Base-by-base conservation (phyloP, 1,140 invertebrate species). In the Drosophila pruinosa region DNA sequence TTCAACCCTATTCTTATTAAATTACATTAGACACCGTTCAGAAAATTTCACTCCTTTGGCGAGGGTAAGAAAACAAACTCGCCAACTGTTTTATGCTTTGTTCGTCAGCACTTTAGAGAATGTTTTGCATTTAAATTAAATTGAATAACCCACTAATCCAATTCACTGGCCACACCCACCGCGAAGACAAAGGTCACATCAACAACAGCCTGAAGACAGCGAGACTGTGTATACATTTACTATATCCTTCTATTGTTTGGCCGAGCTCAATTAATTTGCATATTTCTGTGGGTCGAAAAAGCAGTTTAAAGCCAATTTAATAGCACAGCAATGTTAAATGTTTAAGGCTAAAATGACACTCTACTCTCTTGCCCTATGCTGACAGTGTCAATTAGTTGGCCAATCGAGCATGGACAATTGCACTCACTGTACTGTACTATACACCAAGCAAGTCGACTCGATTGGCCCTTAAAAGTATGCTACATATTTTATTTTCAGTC, bases 41-140 rank as follows among this genome's bases (percentile, higher is more conserved):
- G 2, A 8, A 8, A 8, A 10, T 4, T 7, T 7, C 22, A 19
- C 36, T 14, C 12, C 10, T n/a, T n/a, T n/a, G n/a, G n/a, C n/a
- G n/a, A n/a, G n/a, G n/a, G 31, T n/a, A 34, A 12, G 31, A n/a
- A 28, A 12, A 34, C 7, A 31, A 41, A 26, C 22, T 43, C 50
- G 22, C 21, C 19, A 14, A 45, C 12, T 65, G 38, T 2, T 52
- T 69, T 34, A 12, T 19, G 26, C 52, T 19, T 24, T 43, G 4
- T 34, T 45, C 38, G 67, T 82, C 67, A 63, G 57, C 58, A 47
- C 53, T 79, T 82, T 75, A 62, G 19, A 59, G 38, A 85, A 85
- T 83, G 75, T 76, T 83, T 83, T 69, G 76, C 79, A 85, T 83
- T 85, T 85, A 83, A 83, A 83, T 83, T 70, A 85, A 83, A 85